phyloP scores from a whole-genome alignment of 2,888 invertebrate genomes.

The Megaustenia siamemsis region DNA sequence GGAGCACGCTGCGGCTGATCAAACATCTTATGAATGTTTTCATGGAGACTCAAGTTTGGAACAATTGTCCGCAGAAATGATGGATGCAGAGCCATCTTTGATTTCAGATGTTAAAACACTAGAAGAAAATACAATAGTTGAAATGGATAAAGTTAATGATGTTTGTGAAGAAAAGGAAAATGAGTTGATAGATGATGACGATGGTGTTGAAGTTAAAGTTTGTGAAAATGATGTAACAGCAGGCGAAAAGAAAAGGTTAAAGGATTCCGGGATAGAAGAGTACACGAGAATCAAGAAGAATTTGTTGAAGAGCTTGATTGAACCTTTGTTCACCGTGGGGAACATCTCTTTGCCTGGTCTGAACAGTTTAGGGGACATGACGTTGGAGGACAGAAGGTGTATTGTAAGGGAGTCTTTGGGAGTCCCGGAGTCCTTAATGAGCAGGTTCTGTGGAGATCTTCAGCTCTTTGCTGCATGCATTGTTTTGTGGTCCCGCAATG shows the following conservation, averaged over 20 bases:
- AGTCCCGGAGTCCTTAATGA: slow-evolving; percentile 20
- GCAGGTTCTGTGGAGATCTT: slow-evolving; percentile 46
- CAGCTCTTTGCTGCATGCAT: slow-evolving; percentile 53
- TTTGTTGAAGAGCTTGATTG: slow-evolving; percentile 62
- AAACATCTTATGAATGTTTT: neutral
- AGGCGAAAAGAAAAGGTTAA: slow-evolving; percentile 1
- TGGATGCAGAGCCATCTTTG: neutral
- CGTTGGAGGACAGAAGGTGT: slow-evolving; percentile 41
- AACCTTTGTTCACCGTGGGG: slow-evolving; percentile 55
- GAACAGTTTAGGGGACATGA: slow-evolving; percentile 46
- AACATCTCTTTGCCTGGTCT: slow-evolving; percentile 59
- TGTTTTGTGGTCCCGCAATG: slow-evolving; percentile 54
- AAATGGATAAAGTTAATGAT: neutral
- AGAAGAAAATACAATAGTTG: neutral
- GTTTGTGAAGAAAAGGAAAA: slow-evolving; percentile 13
- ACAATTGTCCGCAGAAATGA: neutral
- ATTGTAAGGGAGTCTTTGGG: slow-evolving; percentile 44
- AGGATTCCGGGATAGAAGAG: slow-evolving; percentile 60
- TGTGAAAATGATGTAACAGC: neutral
- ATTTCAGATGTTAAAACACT: neutral
- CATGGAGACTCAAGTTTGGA: neutral
- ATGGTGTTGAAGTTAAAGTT: neutral
- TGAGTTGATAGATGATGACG: slow-evolving; percentile 17
- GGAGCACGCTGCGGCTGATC: neutral
- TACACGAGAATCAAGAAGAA: slow-evolving; percentile 67